Base-by-base conservation (phyloP, 2,797 vertebrate genomes). In the Allobates femoralis region DNA sequence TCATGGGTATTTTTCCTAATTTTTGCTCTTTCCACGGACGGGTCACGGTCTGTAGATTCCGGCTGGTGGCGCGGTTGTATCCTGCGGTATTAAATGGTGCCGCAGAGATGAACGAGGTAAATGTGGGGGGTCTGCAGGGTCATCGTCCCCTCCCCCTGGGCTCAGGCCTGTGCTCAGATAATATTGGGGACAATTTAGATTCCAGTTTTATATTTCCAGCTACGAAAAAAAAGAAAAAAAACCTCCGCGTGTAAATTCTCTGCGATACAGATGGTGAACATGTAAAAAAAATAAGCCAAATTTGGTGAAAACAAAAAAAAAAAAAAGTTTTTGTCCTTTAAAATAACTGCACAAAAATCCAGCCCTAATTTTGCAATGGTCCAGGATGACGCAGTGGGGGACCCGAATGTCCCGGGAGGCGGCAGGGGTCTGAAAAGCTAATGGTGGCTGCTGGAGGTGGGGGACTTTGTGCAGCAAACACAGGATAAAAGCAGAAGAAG, bases 191-290 rank as follows among this genome's bases (percentile, higher is more conserved):
- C 8, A 50, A 46, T 41, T 34, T 28, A 26, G 37, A 56, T 73
- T 83, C 81, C 81, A 73, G 81, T 69, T 83, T 37, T 16, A 34
- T 2, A 1, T 73, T 32, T 78, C 76, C 76, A 78, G 76, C 55
- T 34, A 18, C 5, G 2, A 14, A 5, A 18, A 23, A 32, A 56
- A 53, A 34, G n/a, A n/a, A 11, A 1, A 11, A 28, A 28, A 64
- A 66, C 11, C 46, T 1, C 67, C 66, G 3, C 7, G 28, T 21
- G 26, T 26, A 51, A 69, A 30, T 16, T 34, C 51, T n/a, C 21
- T 26, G 12, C 12, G 10, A 28, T 19, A 69, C 28, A 34, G 6
- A 66, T n/a, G 1, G 34, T 3, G 30, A 3, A 56, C 34, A 51
- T 58, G 6, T 73, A 71, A 58, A 71, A 83, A n/a, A 83, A 83